Evolutionary conservation across 2,113 vertebrate species (phyloP).

Genomic region (Melanerpes aurifrons): DNA sequence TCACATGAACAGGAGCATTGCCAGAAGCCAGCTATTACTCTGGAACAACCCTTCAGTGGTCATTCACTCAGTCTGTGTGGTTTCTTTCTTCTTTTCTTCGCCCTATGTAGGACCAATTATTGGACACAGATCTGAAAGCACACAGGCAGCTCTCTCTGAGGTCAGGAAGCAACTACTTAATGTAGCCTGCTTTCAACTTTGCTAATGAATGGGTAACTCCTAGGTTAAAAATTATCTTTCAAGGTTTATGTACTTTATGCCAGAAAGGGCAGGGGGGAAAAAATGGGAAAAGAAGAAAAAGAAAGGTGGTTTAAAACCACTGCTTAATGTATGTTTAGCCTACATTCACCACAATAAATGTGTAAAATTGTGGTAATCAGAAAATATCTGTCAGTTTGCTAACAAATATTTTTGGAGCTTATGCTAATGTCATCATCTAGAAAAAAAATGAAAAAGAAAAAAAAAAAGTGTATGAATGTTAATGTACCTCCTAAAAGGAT

Average conservation of each 20-base stretch:
- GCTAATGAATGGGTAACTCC: slow-evolving; percentile 71
- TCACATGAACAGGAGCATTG: slow-evolving; percentile 32
- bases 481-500: not conserved
- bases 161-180: slow-evolving; percentile 58
- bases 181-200: slow-evolving; percentile 49
- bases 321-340: slow-evolving; percentile 1
- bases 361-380: not conserved
- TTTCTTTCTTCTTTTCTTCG: slow-evolving; percentile 36
- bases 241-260: slow-evolving; percentile 59
- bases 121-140: slow-evolving; percentile 61
- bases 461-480: not conserved
- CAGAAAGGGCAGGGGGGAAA: not conserved
- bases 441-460: not conserved
- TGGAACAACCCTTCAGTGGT: slow-evolving; percentile 22
- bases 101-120: slow-evolving; percentile 43
- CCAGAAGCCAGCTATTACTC: slow-evolving; percentile 42
- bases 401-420: not conserved
- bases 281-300: not conserved
- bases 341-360: accelerated
- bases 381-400: not conserved
- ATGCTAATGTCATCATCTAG: not conserved
- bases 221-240: slow-evolving; percentile 79
- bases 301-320: not conserved
- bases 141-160: not conserved
- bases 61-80: not conserved